Conservation (phyloP, 2,888 invertebrate species). For the Orchestes rusci region DNA sequence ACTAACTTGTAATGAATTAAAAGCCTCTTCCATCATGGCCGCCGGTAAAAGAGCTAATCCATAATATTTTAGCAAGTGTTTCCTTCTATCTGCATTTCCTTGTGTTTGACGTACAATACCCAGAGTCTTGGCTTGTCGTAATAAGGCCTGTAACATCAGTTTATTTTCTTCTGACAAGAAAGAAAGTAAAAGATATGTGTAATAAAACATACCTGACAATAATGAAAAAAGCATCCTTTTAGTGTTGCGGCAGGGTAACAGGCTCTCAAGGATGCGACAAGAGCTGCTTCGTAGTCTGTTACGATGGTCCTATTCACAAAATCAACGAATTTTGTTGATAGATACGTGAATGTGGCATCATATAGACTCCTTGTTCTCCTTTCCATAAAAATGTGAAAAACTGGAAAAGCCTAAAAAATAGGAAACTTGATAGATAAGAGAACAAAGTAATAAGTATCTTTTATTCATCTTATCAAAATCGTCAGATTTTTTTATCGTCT, state of each 20-base stretch:
- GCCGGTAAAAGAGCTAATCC: constrained; percentile 10
- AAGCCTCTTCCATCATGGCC: constrained; percentile 7
- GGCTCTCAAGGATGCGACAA: constrained; percentile 7
- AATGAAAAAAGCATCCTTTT: too few species aligned
- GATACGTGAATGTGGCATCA: constrained; percentile 3
- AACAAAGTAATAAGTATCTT: too few species aligned
- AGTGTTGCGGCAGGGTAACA: too few species aligned
- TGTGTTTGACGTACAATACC: neutral
- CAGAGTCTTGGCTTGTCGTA: constrained; percentile 5
- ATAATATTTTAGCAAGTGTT: constrained; percentile 8
- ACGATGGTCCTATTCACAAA: constrained; percentile 3
- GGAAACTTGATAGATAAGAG: too few species aligned
- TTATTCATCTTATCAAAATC: too few species aligned
- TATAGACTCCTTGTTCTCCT: constrained; percentile 2
- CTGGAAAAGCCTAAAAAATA: constrained; percentile 6
- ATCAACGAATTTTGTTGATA: neutral
- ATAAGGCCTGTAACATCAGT: constrained; percentile 4
- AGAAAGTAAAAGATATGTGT: too few species aligned
- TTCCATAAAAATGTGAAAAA: constrained; percentile 10
- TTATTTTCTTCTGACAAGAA: too few species aligned
- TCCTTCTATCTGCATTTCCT: constrained; percentile 8
- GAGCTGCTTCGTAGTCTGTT: constrained; percentile 9
- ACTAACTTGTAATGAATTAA: constrained; percentile 9
- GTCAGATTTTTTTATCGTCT: too few species aligned
- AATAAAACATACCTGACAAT: too few species aligned